A percentile compares a stretch with the other conserved stretches of the same genome.
Conservation (phyloP, 2,113 vertebrate species). For the Heliornis fulica region DNA sequence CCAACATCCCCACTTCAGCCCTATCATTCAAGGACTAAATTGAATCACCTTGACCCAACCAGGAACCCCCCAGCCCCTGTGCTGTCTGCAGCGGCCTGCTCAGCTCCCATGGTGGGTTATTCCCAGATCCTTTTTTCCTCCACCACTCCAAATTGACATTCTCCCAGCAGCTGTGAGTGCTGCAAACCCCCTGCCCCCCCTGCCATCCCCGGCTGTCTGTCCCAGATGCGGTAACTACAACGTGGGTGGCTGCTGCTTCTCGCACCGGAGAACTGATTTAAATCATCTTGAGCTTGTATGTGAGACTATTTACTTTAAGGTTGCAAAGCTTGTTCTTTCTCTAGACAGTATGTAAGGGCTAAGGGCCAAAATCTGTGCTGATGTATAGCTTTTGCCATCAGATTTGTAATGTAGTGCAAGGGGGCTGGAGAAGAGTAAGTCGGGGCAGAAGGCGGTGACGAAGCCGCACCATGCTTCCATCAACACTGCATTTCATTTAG, state of each 20-base stretch:
- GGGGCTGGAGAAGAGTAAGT: background rate
- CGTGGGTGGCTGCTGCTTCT: background rate
- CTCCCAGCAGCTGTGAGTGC: background rate
- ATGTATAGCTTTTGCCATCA: background rate
- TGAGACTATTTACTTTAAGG: conserved; percentile 42
- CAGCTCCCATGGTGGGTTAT: background rate
- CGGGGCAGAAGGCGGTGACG: background rate
- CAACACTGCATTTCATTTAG: background rate
- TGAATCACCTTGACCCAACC: background rate
- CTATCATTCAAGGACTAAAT: background rate
- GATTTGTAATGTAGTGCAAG: background rate
- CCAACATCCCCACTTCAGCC: background rate
- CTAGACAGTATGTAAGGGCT: background rate
- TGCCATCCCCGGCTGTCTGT: background rate
- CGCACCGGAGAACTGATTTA: background rate
- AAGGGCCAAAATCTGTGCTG: background rate
- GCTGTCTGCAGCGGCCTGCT: background rate
- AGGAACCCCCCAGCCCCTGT: background rate
- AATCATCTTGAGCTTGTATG: background rate
- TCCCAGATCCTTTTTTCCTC: background rate
- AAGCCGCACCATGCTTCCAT: background rate
- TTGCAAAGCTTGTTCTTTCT: conserved; percentile 21
- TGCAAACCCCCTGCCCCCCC: accelerated
- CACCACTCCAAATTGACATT: background rate
- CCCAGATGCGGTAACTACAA: background rate